Conservation (phyloP, 2,888 invertebrate species). For the Chrysolina oricalcia region DNA sequence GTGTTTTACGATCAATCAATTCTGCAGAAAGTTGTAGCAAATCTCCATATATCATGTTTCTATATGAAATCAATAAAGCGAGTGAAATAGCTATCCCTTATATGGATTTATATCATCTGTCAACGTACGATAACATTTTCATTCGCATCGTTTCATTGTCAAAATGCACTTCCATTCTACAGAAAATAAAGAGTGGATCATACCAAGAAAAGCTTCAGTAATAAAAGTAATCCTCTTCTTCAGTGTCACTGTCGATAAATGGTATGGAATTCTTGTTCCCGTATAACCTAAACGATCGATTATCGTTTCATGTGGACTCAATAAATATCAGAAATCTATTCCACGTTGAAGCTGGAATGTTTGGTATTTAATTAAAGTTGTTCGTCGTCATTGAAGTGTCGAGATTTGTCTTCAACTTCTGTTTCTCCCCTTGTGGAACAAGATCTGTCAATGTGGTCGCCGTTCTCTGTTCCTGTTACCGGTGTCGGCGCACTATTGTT, state of each 20-base stretch:
- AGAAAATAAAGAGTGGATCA: neutral
- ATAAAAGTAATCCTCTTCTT: constrained; percentile 34
- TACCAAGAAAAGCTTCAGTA: neutral
- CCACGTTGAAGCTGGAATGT: constrained; percentile 62
- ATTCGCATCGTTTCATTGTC: neutral
- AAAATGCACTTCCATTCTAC: neutral
- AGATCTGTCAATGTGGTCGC: constrained; percentile 52
- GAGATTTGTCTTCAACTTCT: constrained; percentile 65
- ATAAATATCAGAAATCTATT: constrained; percentile 61
- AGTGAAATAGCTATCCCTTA: neutral
- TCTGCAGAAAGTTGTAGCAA: too few relatives aligned
- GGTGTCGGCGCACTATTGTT: constrained; percentile 9
- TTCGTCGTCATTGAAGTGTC: constrained; percentile 66
- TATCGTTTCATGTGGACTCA: constrained; percentile 43
- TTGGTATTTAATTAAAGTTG: constrained; percentile 68
- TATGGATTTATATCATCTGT: neutral
- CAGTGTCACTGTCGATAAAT: constrained; percentile 35
- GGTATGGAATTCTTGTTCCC: constrained; percentile 37
- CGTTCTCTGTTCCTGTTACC: constrained; percentile 31
- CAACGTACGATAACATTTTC: neutral
- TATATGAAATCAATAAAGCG: too few relatives aligned
- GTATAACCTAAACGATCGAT: constrained; percentile 40
- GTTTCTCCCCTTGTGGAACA: constrained; percentile 52
- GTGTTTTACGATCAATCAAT: too few relatives aligned
- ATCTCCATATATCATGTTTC: too few relatives aligned